A percentile compares a stretch with the other conserved stretches of the same genome.
Evolutionary conservation across 2,888 invertebrate genomes (phyloP).

Genomic region (Meteorus cinctellus): DNA sequence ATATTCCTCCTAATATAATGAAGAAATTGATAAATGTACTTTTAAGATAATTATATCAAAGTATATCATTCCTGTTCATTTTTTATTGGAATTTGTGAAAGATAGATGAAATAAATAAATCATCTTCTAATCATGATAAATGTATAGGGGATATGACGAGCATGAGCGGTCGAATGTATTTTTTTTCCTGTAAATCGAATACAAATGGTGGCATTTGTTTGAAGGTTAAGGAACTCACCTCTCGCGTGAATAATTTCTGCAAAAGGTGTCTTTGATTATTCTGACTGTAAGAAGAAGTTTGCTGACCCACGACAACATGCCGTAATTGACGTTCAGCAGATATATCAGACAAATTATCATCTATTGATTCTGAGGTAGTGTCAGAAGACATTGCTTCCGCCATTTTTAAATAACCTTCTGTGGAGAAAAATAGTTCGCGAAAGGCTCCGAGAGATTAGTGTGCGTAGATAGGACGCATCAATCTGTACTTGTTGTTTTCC

Average conservation of each 20-base stretch:
- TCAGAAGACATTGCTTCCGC: conserved; percentile 73
- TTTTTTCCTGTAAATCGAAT: background rate
- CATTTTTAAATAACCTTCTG: conserved; percentile 72
- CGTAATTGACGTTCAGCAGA: conserved; percentile 67
- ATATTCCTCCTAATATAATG: too few relatives aligned
- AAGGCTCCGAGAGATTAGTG: conserved; percentile 14
- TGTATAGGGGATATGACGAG: background rate
- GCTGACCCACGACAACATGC: conserved; percentile 67
- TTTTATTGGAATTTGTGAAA: background rate
- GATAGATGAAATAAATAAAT: background rate
- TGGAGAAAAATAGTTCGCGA: conserved; percentile 37
- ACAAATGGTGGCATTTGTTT: conserved; percentile 6
- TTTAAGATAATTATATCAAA: too few relatives aligned
- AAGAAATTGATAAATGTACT: too few relatives aligned
- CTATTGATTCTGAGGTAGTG: conserved; percentile 71
- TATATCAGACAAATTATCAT: conserved; percentile 71
- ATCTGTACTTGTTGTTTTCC: background rate
- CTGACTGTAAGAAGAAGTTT: conserved; percentile 60
- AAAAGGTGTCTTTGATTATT: conserved; percentile 67
- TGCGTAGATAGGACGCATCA: conserved; percentile 18
- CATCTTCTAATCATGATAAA: background rate
- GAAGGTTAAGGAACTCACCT: conserved; percentile 73
- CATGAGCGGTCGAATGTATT: background rate
- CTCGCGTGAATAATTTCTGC: conserved; percentile 78
- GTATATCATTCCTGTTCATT: background rate